Evolutionary conservation across 2,888 invertebrate species (phyloP), one percentile per base, ranked within the genome.

Genomic region (Stegophylla sp.): DNA sequence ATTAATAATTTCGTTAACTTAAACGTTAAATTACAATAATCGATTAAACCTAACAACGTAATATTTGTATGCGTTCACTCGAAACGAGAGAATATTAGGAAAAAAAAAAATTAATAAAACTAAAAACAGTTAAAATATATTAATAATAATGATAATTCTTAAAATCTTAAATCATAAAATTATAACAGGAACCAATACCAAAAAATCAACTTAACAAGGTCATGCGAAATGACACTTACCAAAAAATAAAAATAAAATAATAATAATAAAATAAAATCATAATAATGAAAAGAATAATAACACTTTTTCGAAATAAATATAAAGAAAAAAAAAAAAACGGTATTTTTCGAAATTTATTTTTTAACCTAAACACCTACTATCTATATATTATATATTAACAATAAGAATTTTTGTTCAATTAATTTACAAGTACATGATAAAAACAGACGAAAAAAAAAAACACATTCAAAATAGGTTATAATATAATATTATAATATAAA

Each of bases 151-250:
- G 23, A 59, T 74, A 61, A 59, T 43, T 66, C 64, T 66, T 75
- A 77, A 69, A 59, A 77, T 20, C 48, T 48, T 79, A 79, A 79
- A 79, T 79, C 61, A 79, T 79, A 79, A 79, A 79, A 79, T 79
- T 61, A 79, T 79, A 79, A 71, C 79, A 79, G 79, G 79, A 79
- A 79, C 79, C 79, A 71, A 79, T 79, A 79, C 79, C 79, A 79
- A 79, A 79, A n/a, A 79, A 79, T 79, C 79, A 79, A 79, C 79
- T 79, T 79, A 71, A 79, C 79, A 71, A 71, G 69, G 79, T 61
- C 79, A 79, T 71, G 0, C 51, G 43, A 59, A 51, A 71, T 41
- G 79, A 71, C 79, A 71, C 61, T 26, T 45, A 77, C 45, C 41
- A 77, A 77, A 77, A 45, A 77, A 77, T 28, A 56, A 51, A 43